These are phyloP conservation scores for Phaenicophaeus curvirostris DNA, from an alignment of 2,797 vertebrate species.

Conservation along the genomic window DNA sequence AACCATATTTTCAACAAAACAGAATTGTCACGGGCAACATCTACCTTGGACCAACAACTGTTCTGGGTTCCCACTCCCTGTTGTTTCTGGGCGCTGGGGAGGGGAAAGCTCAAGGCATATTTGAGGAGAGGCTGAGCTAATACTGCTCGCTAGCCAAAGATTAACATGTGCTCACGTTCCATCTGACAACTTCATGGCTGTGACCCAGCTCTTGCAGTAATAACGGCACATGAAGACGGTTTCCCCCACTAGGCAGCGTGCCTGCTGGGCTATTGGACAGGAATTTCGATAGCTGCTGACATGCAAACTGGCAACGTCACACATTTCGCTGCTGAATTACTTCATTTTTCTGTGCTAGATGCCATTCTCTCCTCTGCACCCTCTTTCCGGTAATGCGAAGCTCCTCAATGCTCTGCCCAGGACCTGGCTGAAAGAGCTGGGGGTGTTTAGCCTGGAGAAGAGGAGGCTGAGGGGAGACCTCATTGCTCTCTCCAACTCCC, in stretches of 20 bases:
- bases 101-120: background rate
- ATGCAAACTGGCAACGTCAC: rapidly evolving
- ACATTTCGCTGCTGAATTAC: background rate
- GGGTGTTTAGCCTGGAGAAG: too few relatives aligned
- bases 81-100: background rate
- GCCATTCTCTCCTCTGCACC: background rate
- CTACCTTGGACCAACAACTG: rapidly evolving
- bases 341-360: background rate
- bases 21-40: background rate
- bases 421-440: too few relatives aligned
- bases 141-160: background rate
- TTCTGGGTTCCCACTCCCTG: background rate
- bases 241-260: background rate
- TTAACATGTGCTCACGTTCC: background rate
- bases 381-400: rapidly evolving
- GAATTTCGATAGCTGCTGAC: background rate
- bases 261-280: background rate
- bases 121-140: background rate
- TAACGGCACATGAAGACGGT: rapidly evolving
- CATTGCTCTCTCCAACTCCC: too few relatives aligned
- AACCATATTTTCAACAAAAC: background rate
- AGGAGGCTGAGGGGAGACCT: too few relatives aligned
- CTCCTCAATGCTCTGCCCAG: background rate
- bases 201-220: background rate
- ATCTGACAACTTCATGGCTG: background rate